These are phyloP conservation scores for Thunnus maccoyii DNA, from an alignment of 2,113 vertebrate genomes.

Conservation along the genomic window DNA sequence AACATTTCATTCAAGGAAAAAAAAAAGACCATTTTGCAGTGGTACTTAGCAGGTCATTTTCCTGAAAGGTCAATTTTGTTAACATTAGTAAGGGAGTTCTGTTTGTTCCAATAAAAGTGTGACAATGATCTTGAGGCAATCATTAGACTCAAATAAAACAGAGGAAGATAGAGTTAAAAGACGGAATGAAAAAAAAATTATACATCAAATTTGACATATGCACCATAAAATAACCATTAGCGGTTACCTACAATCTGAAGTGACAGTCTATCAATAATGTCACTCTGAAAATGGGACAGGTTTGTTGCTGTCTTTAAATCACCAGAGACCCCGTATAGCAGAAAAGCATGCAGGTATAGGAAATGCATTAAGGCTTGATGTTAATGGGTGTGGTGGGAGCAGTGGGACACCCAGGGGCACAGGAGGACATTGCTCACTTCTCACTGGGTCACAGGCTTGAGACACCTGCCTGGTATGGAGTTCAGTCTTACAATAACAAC, in stretches of 20 bases:
- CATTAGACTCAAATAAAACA: constrained; percentile 67
- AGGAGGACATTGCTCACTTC: constrained; percentile 70
- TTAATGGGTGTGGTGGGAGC: constrained; percentile 77
- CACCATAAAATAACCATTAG: constrained; percentile 89
- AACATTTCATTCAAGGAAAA: constrained; percentile 27
- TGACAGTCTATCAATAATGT: constrained; percentile 89
- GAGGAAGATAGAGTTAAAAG: constrained; percentile 22
- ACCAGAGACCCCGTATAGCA: constrained; percentile 78
- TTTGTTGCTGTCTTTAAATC: constrained; percentile 90
- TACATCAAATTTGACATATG: constrained; percentile 84
- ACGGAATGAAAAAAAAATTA: constrained; percentile 25
- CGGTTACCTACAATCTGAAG: constrained; percentile 84
- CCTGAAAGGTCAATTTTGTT: constrained; percentile 42
- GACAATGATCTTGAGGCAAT: constrained; percentile 50
- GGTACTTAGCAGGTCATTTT: constrained; percentile 32
- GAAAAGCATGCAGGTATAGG: constrained; percentile 80
- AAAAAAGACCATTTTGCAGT: background rate
- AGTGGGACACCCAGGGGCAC: constrained; percentile 68
- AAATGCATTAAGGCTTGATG: constrained; percentile 81
- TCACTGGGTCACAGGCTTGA: constrained; percentile 46
- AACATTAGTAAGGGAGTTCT: constrained; percentile 22
- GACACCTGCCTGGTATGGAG: constrained; percentile 18
- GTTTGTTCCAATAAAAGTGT: constrained; percentile 51
- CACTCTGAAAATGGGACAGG: constrained; percentile 87
- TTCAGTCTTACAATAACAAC: constrained; percentile 12